Evolutionary conservation across 2,797 vertebrate species (phyloP).

Genomic region (Aphelocoma californica): DNA sequence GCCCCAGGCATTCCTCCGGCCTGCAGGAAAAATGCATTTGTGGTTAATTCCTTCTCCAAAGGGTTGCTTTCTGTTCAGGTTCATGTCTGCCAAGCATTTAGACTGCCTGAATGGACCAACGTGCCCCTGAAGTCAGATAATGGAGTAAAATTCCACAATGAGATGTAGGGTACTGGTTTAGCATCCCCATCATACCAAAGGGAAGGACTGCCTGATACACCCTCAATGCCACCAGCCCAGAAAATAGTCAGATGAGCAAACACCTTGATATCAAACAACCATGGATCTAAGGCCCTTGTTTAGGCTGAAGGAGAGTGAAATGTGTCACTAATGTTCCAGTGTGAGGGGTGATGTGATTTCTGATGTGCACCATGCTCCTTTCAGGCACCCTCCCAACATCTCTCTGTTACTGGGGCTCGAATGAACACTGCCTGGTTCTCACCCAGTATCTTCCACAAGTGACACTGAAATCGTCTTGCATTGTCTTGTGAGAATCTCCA

Average conservation of each 20-base stretch:
- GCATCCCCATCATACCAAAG: background rate
- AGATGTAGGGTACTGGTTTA: background rate
- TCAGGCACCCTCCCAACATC: background rate
- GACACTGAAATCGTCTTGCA: background rate
- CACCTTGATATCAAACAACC: background rate
- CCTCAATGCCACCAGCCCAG: background rate
- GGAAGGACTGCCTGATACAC: background rate
- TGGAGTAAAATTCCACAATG: background rate
- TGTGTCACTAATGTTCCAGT: background rate
- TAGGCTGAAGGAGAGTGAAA: background rate
- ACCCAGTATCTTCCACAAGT: background rate
- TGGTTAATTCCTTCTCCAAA: background rate
- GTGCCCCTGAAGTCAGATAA: background rate
- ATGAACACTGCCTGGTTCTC: background rate
- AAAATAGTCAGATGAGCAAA: background rate
- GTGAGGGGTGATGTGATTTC: background rate
- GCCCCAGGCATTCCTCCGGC: background rate
- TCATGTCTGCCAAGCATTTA: background rate
- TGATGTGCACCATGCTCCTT: background rate
- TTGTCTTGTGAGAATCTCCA: background rate
- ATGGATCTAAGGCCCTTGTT: background rate
- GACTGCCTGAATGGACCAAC: background rate
- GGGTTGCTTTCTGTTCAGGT: background rate
- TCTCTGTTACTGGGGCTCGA: background rate
- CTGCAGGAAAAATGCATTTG: background rate